phyloP scores from a whole-genome alignment of 2,113 vertebrate genomes.

The Athene cunicularia region DNA sequence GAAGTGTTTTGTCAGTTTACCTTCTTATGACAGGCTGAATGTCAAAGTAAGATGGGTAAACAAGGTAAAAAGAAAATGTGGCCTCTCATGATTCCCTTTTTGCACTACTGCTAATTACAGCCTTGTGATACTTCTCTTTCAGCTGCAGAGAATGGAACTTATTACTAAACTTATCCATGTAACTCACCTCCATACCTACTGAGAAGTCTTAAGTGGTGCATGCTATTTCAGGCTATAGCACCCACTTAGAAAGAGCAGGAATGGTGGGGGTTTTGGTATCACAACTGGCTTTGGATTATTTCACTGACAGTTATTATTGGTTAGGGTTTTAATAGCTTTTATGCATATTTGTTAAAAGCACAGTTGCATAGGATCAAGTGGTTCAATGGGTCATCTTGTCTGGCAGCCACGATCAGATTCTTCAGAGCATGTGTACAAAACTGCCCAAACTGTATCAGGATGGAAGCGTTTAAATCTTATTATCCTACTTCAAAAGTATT shows the following conservation, averaged over 20 bases:
- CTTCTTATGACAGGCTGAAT: neutral
- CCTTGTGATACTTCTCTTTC: neutral
- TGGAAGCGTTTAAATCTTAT: neutral
- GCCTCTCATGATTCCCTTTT: neutral
- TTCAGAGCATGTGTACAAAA: neutral
- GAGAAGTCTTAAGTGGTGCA: neutral
- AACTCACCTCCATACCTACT: neutral
- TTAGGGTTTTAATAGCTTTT: neutral
- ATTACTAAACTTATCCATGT: neutral
- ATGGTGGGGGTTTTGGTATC: neutral
- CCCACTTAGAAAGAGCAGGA: neutral
- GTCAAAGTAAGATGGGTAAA: neutral
- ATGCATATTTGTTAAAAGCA: neutral
- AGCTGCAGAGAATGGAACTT: neutral
- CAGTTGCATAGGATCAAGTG: neutral
- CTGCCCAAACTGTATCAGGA: neutral
- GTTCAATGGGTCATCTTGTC: neutral
- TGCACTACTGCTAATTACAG: neutral
- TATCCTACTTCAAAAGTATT: neutral
- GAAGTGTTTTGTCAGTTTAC: neutral
- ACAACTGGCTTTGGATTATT: neutral
- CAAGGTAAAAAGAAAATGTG: neutral
- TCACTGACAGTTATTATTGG: neutral
- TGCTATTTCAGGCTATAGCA: neutral
- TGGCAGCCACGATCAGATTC: neutral